phyloP scores from a whole-genome alignment of 2,113 vertebrate species.

The Leptobrachium leishanense region DNA sequence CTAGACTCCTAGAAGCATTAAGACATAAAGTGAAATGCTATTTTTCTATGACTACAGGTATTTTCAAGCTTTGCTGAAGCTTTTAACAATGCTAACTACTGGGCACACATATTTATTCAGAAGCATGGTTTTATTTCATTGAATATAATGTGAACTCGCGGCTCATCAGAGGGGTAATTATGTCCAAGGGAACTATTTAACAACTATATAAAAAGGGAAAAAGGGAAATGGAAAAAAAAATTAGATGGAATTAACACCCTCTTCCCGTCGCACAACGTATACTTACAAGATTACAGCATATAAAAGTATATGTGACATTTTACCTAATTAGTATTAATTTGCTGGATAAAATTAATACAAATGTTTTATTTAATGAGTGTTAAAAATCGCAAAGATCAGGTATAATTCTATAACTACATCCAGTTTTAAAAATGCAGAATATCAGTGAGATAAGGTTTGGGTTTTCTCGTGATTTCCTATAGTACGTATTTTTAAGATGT shows the following conservation, averaged over 20 bases:
- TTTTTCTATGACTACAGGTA: slow-evolving; percentile 27
- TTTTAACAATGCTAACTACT: slow-evolving; percentile 29
- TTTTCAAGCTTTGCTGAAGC: slow-evolving; percentile 17
- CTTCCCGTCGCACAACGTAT: background rate
- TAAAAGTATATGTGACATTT: background rate
- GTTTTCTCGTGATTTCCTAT: too few relatives aligned
- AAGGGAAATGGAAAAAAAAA: background rate
- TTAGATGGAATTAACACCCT: background rate
- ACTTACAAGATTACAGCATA: background rate
- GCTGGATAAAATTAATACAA: too few relatives aligned
- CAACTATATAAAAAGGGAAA: background rate
- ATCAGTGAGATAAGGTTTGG: too few relatives aligned
- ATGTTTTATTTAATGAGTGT: too few relatives aligned
- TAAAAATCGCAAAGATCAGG: background rate
- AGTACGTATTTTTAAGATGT: too few relatives aligned
- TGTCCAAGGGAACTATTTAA: slow-evolving; percentile 35
- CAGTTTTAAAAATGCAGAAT: too few relatives aligned
- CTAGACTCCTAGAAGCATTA: slow-evolving; percentile 44
- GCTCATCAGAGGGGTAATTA: background rate
- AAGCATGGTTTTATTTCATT: slow-evolving; percentile 7
- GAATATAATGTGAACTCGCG: slow-evolving; percentile 10
- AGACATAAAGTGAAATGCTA: slow-evolving; percentile 9
- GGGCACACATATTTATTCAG: slow-evolving; percentile 11
- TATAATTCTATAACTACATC: too few relatives aligned
- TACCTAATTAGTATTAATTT: background rate